Percentiles rank a stretch among this genome's conserved stretches.
phyloP scores from a whole-genome alignment of 2,113 vertebrate species.

The Mustela lutreola region DNA sequence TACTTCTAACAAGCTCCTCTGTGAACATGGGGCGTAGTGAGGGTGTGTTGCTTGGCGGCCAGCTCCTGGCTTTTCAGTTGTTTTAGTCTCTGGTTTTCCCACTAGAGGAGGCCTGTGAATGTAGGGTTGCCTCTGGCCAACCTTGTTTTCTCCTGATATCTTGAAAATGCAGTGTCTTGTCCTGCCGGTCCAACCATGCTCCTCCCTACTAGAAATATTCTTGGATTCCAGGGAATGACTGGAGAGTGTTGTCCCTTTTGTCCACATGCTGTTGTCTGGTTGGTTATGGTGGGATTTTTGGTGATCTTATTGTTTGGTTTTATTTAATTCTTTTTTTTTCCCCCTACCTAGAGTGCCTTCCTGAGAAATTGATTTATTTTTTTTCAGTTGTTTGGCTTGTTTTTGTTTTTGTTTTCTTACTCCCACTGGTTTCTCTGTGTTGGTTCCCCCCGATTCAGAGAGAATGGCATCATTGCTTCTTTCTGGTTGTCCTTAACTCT shows the following conservation, averaged over 20 bases:
- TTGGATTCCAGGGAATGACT: background rate
- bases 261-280: background rate
- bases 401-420: background rate
- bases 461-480: background rate
- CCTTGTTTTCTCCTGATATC: background rate
- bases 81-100: background rate
- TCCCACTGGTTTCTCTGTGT: background rate
- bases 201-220: background rate
- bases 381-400: background rate
- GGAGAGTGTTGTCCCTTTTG: background rate
- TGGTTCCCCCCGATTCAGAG: background rate
- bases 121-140: background rate
- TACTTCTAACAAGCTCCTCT: background rate
- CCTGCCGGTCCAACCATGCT: background rate
- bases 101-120: background rate
- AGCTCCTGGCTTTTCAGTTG: background rate
- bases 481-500: background rate
- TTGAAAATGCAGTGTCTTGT: background rate
- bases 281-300: background rate
- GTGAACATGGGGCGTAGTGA: background rate
- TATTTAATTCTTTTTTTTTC: background rate
- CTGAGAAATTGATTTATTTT: background rate
- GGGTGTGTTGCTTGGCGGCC: background rate
- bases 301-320: background rate
- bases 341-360: background rate